Conservation (phyloP, 2,888 invertebrate species). For the Pecten maximus region DNA sequence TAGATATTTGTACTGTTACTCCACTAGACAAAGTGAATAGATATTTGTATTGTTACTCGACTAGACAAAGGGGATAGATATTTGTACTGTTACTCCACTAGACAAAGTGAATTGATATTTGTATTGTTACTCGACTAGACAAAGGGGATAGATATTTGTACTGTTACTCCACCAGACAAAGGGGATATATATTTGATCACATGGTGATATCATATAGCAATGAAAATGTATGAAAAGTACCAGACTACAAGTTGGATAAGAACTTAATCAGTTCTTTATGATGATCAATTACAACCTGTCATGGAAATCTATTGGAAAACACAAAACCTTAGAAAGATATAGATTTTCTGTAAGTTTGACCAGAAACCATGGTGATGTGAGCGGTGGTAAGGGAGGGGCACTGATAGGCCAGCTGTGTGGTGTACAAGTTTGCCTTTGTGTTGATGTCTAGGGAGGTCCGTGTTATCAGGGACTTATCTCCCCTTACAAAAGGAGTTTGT, state of each 20-base stretch:
- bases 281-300: neutral
- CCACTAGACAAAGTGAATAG: too few relatives aligned
- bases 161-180: neutral
- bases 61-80: too few relatives aligned
- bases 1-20: too few relatives aligned
- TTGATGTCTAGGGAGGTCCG: neutral
- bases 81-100: too few relatives aligned
- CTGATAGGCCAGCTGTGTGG: neutral
- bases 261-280: neutral
- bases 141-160: too few relatives aligned
- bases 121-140: too few relatives aligned
- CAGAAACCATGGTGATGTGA: neutral
- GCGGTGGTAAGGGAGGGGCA: constrained; percentile 8
- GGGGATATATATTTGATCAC: neutral
- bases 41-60: too few relatives aligned
- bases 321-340: neutral
- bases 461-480: constrained; percentile 5
- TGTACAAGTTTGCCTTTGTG: constrained; percentile 11
- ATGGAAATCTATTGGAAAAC: neutral
- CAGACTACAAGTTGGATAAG: neutral
- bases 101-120: too few relatives aligned
- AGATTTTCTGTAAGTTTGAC: neutral
- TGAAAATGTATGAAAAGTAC: neutral
- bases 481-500: neutral
- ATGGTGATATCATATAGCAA: neutral